Conservation (phyloP, 2,797 vertebrate species). For the Parambassis ranga region DNA sequence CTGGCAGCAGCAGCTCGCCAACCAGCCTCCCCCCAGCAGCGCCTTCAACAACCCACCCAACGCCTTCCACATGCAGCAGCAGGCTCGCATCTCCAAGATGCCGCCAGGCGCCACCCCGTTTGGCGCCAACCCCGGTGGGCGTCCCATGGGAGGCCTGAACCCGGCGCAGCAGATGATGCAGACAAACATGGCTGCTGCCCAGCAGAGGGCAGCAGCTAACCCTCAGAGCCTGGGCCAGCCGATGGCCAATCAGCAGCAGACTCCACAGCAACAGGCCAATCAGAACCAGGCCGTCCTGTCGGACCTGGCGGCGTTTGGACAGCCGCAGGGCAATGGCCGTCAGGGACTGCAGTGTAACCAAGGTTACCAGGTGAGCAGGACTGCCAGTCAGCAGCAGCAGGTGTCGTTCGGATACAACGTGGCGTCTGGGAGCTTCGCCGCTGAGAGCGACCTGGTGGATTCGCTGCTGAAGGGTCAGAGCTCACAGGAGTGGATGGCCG, state of each 20-base stretch:
- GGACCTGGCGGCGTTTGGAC: slow-evolving; percentile 86
- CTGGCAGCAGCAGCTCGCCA: slow-evolving; percentile 86
- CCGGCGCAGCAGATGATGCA: slow-evolving; percentile 87
- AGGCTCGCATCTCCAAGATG: slow-evolving; percentile 87
- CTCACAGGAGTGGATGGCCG: slow-evolving; percentile 97
- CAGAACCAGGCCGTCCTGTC: slow-evolving; percentile 83
- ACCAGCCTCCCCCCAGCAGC: slow-evolving; percentile 71
- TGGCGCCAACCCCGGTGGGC: slow-evolving; percentile 69
- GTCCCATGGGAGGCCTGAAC: slow-evolving; percentile 84
- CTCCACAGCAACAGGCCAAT: slow-evolving; percentile 81
- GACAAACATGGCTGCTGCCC: slow-evolving; percentile 71
- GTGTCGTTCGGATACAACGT: slow-evolving; percentile 88
- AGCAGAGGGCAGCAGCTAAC: slow-evolving; percentile 84
- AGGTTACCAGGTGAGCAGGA: slow-evolving; percentile 88
- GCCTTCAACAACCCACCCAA: slow-evolving; percentile 82
- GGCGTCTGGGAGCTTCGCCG: slow-evolving; percentile 85
- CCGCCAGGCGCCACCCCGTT: slow-evolving; percentile 74
- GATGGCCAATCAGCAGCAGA: slow-evolving; percentile 76
- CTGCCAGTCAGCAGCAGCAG: slow-evolving; percentile 81
- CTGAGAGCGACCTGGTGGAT: slow-evolving; percentile 93
- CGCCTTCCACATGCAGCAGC: slow-evolving; percentile 88
- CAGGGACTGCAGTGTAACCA: slow-evolving; percentile 89
- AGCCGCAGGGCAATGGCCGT: slow-evolving; percentile 79
- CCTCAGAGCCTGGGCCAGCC: slow-evolving; percentile 59
- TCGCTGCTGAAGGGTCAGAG: slow-evolving; percentile 94